These are phyloP conservation scores for Chaetodon trifasciatus DNA, from an alignment of 2,797 vertebrate genomes.

Conservation along the genomic window DNA sequence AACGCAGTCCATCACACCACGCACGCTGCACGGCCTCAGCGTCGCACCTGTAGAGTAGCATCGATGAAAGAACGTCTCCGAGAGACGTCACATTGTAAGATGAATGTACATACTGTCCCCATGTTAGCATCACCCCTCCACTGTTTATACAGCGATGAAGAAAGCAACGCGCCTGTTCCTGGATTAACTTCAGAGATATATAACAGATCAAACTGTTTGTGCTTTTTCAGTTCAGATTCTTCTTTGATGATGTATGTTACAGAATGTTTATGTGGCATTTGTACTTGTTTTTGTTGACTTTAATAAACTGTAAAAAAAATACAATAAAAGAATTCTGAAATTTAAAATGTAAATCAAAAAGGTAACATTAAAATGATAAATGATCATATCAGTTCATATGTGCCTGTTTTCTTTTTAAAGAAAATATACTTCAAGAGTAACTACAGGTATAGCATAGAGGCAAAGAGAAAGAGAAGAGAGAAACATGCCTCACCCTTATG, in stretches of 20 bases:
- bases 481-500: not conserved
- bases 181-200: slow-evolving; percentile 69
- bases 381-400: slow-evolving; percentile 45
- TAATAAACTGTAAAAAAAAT: slow-evolving; percentile 74
- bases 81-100: slow-evolving; percentile 66
- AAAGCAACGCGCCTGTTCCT: slow-evolving; percentile 57
- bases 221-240: slow-evolving; percentile 74
- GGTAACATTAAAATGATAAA: slow-evolving; percentile 77
- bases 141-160: slow-evolving; percentile 58
- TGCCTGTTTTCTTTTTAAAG: not conserved
- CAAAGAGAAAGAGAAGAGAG: not conserved
- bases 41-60: slow-evolving; percentile 62
- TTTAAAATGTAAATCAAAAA: slow-evolving; percentile 78
- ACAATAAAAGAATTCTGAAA: slow-evolving; percentile 38
- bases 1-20: slow-evolving; percentile 49
- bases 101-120: slow-evolving; percentile 82
- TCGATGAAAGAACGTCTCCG: slow-evolving; percentile 64
- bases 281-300: slow-evolving; percentile 84
- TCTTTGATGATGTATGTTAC: slow-evolving; percentile 71
- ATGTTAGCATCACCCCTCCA: slow-evolving; percentile 59
- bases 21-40: slow-evolving; percentile 63
- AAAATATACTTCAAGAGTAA: not conserved
- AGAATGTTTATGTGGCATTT: slow-evolving; percentile 83
- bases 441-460: not conserved
- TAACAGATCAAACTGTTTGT: slow-evolving; percentile 70